These are phyloP conservation scores for Nudaria mundana DNA, from an alignment of 2,888 invertebrate genomes.

Conservation along the genomic window DNA sequence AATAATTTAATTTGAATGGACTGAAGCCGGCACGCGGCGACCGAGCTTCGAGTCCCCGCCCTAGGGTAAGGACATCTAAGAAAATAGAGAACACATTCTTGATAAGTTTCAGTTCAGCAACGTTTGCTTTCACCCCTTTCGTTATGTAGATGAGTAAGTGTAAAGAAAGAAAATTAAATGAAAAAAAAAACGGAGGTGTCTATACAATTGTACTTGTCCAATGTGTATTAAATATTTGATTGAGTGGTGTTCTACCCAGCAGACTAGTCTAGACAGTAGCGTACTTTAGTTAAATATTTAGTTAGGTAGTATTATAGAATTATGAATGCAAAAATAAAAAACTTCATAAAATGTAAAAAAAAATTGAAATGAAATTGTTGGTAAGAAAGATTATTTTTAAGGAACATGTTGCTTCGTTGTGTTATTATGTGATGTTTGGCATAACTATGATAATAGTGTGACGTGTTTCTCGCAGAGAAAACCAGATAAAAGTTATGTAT, in stretches of 20 bases:
- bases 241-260: slow-evolving; percentile 80
- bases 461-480: slow-evolving; percentile 77
- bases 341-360: slow-evolving; percentile 80
- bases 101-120: slow-evolving; percentile 77
- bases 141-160: slow-evolving; percentile 80
- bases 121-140: slow-evolving; percentile 79
- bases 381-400: slow-evolving; percentile 84
- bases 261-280: slow-evolving; percentile 82
- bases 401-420: slow-evolving; percentile 81
- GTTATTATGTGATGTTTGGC: slow-evolving; percentile 78
- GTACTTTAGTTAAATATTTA: slow-evolving; percentile 81
- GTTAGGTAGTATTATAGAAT: slow-evolving; percentile 78
- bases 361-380: slow-evolving; percentile 82
- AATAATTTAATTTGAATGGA: slow-evolving; percentile 80
- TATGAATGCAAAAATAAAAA: slow-evolving; percentile 82
- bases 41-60: slow-evolving; percentile 41
- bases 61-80: slow-evolving; percentile 54
- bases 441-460: slow-evolving; percentile 78
- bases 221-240: slow-evolving; percentile 74
- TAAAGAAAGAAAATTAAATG: slow-evolving; percentile 75
- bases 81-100: slow-evolving; percentile 71
- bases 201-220: slow-evolving; percentile 80
- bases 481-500: slow-evolving; percentile 74
- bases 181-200: slow-evolving; percentile 70
- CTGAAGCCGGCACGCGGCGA: slow-evolving; percentile 62